phyloP scores from a whole-genome alignment of 2,888 invertebrate genomes.

The Rhodophaea formosa region DNA sequence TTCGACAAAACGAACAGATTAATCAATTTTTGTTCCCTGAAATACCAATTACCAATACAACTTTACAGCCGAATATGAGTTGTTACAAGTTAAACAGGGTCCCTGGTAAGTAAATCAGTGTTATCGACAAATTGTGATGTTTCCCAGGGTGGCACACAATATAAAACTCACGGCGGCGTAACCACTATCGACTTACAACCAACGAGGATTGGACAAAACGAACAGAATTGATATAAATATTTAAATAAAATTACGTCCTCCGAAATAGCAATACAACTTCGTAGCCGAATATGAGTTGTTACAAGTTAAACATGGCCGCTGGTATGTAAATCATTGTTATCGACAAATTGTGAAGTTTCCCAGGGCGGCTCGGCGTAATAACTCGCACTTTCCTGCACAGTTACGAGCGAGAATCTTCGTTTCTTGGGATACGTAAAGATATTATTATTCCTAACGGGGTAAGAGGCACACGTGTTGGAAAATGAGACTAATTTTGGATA shows the following conservation, averaged over 20 bases:
- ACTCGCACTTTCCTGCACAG: slow-evolving; percentile 2
- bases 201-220: too few species aligned
- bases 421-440: too few species aligned
- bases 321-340: slow-evolving; percentile 29
- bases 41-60: slow-evolving; percentile 9
- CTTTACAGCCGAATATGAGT: slow-evolving; percentile 4
- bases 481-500: too few species aligned
- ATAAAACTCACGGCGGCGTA: too few species aligned
- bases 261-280: slow-evolving; percentile 9
- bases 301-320: slow-evolving; percentile 10
- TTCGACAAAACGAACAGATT: too few species aligned
- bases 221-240: too few species aligned
- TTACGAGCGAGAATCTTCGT: slow-evolving; percentile 6
- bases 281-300: slow-evolving; percentile 5
- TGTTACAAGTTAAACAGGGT: slow-evolving; percentile 11
- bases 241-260: too few species aligned
- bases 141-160: slow-evolving; percentile 17
- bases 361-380: slow-evolving; percentile 12
- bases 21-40: neutral
- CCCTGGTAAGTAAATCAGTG: slow-evolving; percentile 26
- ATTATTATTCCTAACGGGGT: too few species aligned
- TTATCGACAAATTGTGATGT: slow-evolving; percentile 30
- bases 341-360: slow-evolving; percentile 28
- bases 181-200: too few species aligned
- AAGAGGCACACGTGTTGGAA: too few species aligned